A percentile compares a stretch with the other conserved stretches of the same genome.
Evolutionary conservation across 2,888 invertebrate genomes (phyloP).

Genomic region (Hymenopus coronatus): DNA sequence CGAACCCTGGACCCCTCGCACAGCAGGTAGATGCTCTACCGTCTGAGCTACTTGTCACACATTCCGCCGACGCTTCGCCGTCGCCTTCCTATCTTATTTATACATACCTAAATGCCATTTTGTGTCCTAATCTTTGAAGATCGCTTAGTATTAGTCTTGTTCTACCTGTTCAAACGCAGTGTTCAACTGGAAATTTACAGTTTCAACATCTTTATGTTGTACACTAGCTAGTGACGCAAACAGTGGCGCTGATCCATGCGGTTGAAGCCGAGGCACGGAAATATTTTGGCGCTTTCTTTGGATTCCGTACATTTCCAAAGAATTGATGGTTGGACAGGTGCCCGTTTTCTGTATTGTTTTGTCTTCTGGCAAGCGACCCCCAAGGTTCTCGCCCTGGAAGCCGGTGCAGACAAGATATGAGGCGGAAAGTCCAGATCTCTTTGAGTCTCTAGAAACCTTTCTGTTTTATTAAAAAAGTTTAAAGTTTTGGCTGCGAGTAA

Average conservation of each 20-base stretch:
- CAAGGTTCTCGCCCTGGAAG: neutral
- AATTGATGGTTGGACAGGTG: neutral
- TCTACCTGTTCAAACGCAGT: too few relatives aligned
- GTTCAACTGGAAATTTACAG: too few relatives aligned
- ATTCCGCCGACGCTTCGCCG: too few relatives aligned
- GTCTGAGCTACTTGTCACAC: too few relatives aligned
- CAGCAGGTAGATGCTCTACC: too few relatives aligned
- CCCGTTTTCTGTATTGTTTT: neutral
- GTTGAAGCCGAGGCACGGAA: neutral
- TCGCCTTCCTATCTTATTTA: too few relatives aligned
- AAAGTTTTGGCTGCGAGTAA: neutral
- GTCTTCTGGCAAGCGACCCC: neutral
- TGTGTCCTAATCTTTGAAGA: too few relatives aligned
- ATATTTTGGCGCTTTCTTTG: neutral
- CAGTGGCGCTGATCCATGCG: neutral
- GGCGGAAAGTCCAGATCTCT: neutral
- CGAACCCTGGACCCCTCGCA: too few relatives aligned
- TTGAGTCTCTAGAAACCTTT: neutral
- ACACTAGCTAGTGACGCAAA: too few relatives aligned
- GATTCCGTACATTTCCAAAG: neutral
- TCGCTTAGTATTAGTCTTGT: too few relatives aligned
- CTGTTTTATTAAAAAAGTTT: neutral
- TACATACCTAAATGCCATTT: too few relatives aligned
- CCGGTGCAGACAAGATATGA: neutral
- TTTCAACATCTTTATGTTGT: too few relatives aligned